Evolutionary conservation across 2,113 vertebrate species (phyloP).

Genomic region (Vulpes vulpes): DNA sequence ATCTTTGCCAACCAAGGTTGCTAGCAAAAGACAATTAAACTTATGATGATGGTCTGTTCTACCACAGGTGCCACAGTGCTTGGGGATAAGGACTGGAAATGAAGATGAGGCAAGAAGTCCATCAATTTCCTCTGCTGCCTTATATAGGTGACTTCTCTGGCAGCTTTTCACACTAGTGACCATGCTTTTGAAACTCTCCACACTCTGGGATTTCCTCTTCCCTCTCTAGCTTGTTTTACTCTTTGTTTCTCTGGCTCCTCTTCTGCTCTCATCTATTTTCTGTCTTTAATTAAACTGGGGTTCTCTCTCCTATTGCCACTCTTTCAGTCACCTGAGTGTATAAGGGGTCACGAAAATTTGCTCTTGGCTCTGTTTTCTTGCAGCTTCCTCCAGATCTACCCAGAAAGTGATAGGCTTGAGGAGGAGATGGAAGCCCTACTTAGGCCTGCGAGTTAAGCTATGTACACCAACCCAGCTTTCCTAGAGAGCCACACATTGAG

Average conservation of each 20-base stretch:
- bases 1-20: background rate
- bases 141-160: background rate
- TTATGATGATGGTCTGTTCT: background rate
- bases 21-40: background rate
- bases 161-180: background rate
- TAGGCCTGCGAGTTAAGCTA: background rate
- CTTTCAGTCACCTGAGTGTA: background rate
- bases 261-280: background rate
- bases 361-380: background rate
- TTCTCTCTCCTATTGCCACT: background rate
- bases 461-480: background rate
- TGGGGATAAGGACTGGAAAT: background rate
- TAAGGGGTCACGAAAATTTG: background rate
- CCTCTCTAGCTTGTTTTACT: background rate
- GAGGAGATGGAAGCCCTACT: background rate
- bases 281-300: background rate
- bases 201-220: background rate
- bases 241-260: background rate
- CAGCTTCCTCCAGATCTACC: background rate
- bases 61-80: background rate
- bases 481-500: background rate
- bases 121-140: background rate
- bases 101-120: background rate
- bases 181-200: background rate
- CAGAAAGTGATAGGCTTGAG: conserved; percentile 9